Percentiles rank a stretch among this genome's conserved stretches.
Conservation (phyloP, 2,888 invertebrate genomes). For the Melipona beecheii region DNA sequence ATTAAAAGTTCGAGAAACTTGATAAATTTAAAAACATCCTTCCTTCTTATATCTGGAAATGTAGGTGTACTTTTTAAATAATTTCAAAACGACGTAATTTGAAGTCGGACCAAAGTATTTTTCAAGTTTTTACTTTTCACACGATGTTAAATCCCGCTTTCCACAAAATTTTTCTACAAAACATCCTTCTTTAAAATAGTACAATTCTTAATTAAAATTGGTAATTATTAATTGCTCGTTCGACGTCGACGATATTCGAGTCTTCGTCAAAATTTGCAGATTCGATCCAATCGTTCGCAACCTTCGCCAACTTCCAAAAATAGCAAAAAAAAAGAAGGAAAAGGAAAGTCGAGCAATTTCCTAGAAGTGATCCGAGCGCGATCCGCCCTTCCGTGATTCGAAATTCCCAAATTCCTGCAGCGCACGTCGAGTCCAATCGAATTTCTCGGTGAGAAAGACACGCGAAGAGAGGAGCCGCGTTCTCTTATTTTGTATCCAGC, state of each 20-base stretch:
- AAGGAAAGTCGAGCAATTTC: background rate
- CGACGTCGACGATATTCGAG: background rate
- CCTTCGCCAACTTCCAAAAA: background rate
- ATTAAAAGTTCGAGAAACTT: background rate
- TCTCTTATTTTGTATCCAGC: conserved; percentile 28
- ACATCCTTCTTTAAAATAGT: background rate
- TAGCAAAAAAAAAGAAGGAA: too few species aligned
- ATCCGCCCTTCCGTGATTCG: background rate
- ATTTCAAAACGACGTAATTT: too few species aligned
- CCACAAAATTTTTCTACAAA: background rate
- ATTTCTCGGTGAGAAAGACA: conserved; percentile 15
- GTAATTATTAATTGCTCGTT: too few species aligned
- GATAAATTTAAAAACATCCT: background rate
- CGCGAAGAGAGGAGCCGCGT: background rate
- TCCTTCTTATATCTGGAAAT: too few species aligned
- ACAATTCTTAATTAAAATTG: too few species aligned
- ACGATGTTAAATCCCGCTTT: too few species aligned
- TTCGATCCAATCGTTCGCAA: background rate
- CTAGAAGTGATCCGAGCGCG: background rate
- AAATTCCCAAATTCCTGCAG: background rate
- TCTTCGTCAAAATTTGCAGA: background rate
- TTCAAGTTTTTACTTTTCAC: background rate
- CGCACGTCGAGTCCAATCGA: conserved; percentile 31
- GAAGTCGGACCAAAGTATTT: background rate
- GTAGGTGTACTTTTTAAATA: too few species aligned